A percentile compares a stretch with the other conserved stretches of the same genome.
Evolutionary conservation across 1,140 invertebrate species (phyloP).

Genomic region (Drosophila kanapiae): DNA sequence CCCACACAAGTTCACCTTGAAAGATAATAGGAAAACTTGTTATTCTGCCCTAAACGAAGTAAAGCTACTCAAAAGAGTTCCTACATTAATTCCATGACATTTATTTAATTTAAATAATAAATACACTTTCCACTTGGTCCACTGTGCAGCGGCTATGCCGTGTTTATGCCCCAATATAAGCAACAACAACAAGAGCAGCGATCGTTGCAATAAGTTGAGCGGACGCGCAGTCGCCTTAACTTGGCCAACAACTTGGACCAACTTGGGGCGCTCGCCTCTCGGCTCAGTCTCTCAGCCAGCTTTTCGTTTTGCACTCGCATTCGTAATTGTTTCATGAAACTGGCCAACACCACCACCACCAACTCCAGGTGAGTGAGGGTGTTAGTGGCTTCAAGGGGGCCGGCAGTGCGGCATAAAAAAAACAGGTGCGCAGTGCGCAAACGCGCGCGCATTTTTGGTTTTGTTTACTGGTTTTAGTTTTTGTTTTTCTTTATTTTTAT

Average conservation of each 20-base stretch:
- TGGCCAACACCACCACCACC: slow-evolving; percentile 41
- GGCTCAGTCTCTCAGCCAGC: slow-evolving; percentile 8
- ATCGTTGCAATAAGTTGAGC: slow-evolving; percentile 52
- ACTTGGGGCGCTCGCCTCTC: slow-evolving; percentile 56
- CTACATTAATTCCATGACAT: background rate
- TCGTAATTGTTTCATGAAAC: slow-evolving; percentile 82
- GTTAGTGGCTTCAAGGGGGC: background rate
- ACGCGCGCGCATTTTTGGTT: slow-evolving; percentile 55
- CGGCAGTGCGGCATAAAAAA: slow-evolving; percentile 20
- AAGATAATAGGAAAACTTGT: slow-evolving; percentile 10
- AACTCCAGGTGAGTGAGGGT: slow-evolving; percentile 24
- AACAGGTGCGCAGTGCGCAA: slow-evolving; percentile 72
- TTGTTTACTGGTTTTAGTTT: slow-evolving; percentile 61
- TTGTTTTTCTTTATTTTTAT: slow-evolving; percentile 2
- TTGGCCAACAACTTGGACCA: slow-evolving; percentile 51
- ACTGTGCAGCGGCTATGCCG: slow-evolving; percentile 47
- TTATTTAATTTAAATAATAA: too few relatives aligned
- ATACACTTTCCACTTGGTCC: background rate
- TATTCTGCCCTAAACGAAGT: background rate
- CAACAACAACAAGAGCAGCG: slow-evolving; percentile 20
- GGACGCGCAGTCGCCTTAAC: slow-evolving; percentile 33
- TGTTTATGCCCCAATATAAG: slow-evolving; percentile 49
- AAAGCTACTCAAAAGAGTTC: background rate
- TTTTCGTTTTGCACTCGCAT: slow-evolving; percentile 47
- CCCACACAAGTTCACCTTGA: slow-evolving; percentile 20